A percentile compares a stretch with the other conserved stretches of the same genome.
phyloP scores from a whole-genome alignment of 2,888 invertebrate species.

The Idaea aversata region DNA sequence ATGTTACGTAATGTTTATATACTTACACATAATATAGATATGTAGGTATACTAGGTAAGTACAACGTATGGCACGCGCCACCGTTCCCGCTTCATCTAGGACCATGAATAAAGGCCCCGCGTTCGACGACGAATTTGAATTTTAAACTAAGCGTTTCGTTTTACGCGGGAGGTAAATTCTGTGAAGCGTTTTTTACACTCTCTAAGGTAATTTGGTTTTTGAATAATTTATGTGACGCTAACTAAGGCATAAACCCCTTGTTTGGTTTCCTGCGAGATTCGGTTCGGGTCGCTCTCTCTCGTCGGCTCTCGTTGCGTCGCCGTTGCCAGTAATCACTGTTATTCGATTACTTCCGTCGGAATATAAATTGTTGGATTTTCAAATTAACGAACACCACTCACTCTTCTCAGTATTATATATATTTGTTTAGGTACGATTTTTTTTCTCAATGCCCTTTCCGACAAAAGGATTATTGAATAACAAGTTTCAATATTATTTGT shows the following conservation, averaged over 20 bases:
- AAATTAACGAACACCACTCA: background rate
- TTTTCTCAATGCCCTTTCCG: background rate
- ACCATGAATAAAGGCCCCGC: conserved; percentile 16
- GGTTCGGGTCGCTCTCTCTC: background rate
- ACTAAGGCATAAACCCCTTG: conserved; percentile 32
- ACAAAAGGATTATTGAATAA: background rate
- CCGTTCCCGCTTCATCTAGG: background rate
- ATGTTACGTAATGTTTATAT: too few relatives aligned
- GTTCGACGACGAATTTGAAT: conserved; percentile 68
- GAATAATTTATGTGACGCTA: conserved; percentile 51
- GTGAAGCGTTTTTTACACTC: conserved; percentile 53
- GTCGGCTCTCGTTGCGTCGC: background rate
- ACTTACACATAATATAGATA: too few relatives aligned
- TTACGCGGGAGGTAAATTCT: conserved; percentile 65
- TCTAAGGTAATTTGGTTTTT: conserved; percentile 53
- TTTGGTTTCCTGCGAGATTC: conserved; percentile 26
- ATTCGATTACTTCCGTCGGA: background rate
- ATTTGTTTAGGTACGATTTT: background rate
- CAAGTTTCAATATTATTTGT: background rate
- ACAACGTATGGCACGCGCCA: background rate
- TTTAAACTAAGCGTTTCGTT: conserved; percentile 74
- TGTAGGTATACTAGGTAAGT: too few relatives aligned
- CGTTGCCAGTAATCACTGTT: conserved; percentile 1
- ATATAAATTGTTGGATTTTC: background rate
- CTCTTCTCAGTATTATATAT: background rate